Evolutionary conservation across 2,888 invertebrate genomes (phyloP).

Genomic region (Ernsta delagoae): DNA sequence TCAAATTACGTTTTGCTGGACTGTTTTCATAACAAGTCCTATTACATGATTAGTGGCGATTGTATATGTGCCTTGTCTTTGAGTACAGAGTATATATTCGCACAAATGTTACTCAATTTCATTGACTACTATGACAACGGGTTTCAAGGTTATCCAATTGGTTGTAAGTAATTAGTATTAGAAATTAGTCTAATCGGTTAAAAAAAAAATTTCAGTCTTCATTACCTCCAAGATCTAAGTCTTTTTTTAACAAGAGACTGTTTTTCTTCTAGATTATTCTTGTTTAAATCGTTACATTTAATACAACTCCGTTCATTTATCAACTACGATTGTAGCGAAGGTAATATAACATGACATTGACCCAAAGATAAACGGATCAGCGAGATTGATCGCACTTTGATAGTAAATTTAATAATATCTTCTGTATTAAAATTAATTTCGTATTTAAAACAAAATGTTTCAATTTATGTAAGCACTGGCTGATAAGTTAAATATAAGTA

Average conservation of each 20-base stretch:
- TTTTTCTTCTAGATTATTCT: too few relatives aligned
- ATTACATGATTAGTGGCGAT: conserved; percentile 12
- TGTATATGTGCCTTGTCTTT: conserved; percentile 3
- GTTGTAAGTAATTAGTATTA: too few relatives aligned
- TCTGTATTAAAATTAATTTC: conserved; percentile 6
- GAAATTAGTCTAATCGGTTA: too few relatives aligned
- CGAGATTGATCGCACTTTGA: conserved; percentile 7
- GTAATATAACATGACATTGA: conserved; percentile 17
- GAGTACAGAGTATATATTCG: not conserved
- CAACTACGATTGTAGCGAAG: conserved; percentile 1
- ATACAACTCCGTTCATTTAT: conserved; percentile 8
- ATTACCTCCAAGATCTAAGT: too few relatives aligned
- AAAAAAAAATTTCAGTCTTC: too few relatives aligned
- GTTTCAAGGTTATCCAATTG: too few relatives aligned
- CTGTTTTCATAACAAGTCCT: conserved; percentile 29
- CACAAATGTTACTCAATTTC: not conserved
- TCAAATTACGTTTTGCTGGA: conserved; percentile 16
- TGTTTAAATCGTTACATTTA: too few relatives aligned
- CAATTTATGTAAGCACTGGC: not conserved
- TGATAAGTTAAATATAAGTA: not conserved
- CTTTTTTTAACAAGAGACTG: not conserved
- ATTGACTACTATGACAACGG: not conserved
- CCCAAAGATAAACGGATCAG: conserved; percentile 27
- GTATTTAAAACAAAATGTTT: not conserved
- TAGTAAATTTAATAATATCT: not conserved